Evolutionary conservation across 2,113 vertebrate species (phyloP).

Genomic region (Ginglymostoma cirratum): DNA sequence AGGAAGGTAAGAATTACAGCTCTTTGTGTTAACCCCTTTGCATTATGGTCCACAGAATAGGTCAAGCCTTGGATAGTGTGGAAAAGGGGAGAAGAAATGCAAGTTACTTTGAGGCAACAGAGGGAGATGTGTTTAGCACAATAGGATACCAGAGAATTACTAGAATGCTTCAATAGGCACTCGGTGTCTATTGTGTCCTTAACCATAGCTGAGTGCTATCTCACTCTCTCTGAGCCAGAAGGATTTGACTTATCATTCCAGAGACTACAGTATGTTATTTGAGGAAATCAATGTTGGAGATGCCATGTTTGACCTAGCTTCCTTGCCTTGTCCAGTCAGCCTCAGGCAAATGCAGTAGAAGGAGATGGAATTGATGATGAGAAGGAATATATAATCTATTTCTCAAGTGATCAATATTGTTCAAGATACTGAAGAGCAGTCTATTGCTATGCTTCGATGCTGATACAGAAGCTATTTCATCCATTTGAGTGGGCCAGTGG

Average conservation of each 20-base stretch:
- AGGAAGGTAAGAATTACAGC: conserved; percentile 68
- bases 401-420: background rate
- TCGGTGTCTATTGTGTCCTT: background rate
- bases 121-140: background rate
- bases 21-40: background rate
- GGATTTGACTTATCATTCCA: background rate
- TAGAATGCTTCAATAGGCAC: background rate
- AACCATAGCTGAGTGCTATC: background rate
- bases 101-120: background rate
- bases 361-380: background rate
- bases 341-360: background rate
- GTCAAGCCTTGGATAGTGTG: background rate
- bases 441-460: background rate
- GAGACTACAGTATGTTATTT: background rate
- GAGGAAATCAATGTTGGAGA: background rate
- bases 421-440: background rate
- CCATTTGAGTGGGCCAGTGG: background rate
- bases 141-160: background rate
- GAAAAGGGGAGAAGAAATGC: background rate
- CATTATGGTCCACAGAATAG: background rate
- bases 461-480: background rate
- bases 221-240: too few relatives aligned
- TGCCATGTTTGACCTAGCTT: background rate
- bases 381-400: background rate
- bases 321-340: background rate